Evolutionary conservation across 2,113 vertebrate genomes (phyloP), one percentile per base, ranked within the genome.

Genomic region (Parus major): DNA sequence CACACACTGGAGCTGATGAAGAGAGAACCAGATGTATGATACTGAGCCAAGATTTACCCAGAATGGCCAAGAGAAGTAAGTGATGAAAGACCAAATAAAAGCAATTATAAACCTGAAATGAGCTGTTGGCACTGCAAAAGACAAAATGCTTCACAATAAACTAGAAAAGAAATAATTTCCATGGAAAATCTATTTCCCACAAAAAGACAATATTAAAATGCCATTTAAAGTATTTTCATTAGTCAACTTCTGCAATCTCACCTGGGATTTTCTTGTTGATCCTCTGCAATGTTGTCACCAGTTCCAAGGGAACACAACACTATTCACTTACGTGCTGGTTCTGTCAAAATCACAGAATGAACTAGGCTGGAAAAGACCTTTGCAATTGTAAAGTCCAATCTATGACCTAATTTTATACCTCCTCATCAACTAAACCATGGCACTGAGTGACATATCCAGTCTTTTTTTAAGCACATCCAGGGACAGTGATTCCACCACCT

Each of bases 11-110:
- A 63, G 16, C 50, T 82, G 70, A 91, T 92, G 70, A 97, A 96
- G 87, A 95, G 84, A 94, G 46, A 95, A 96, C 66, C 94, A 97
- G 87, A 95, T 96, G 94, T 94, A 82, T 80, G 70, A 77, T 35
- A 82, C 24, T 56, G 42, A 91, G 91, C 90, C 93, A 95, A 95
- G 63, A 69, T 60, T 86, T 88, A 80, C 33, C 27, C 73, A 76
- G 36, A 15, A 13, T 24, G 42, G 41, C 61, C 55, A 92, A 65
- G 60, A 73, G 35, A 88, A 85, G 16, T 50, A 53, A 73, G 39
- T 24, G 22, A 72, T 63, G 52, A 87, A 90, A 89, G 36, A 79
- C 9, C 15, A 77, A 85, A 35, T 69, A 55, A 86, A 91, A 84
- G 15, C 6, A 76, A 42, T 36, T 87, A 31, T 10, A 92, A 91